Base-by-base conservation (phyloP, 1,140 invertebrate genomes). In the Bombus picipes region DNA sequence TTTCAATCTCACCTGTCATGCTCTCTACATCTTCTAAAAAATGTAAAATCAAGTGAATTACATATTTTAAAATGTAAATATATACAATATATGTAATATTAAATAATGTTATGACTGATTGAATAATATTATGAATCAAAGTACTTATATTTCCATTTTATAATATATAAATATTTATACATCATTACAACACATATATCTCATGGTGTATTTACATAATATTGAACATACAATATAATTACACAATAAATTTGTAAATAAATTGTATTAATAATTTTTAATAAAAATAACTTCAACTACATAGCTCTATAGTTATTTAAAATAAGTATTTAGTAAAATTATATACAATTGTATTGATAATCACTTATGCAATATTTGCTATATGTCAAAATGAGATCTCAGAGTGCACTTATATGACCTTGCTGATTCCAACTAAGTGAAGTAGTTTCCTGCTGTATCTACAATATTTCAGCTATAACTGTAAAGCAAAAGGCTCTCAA, bases 1-100 rank as follows among this genome's bases (percentile, higher is more conserved):
- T 95, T 86, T 95, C 94, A 90, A 95, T 94, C 89, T 95, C 95
- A 70, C 94, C 95, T 87, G 94, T 95, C 94, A 95, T 95, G 92
- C 94, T 95, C 92, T 95, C 94, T 80, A 94, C 94, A 95, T 95
- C 94, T 87, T 95, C 95, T 95, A 92, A 37, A 94, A 93, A 76
- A 76, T 25, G 28, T 47, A 73, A 84, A 79, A 37, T 13, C 32
- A 34, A 53, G 37, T 74, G 4, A 59, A 72, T 43, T 57, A 34
- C 18, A 37, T 25, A 68, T 73, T 70, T 70, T 25, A 41, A 41
- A 78, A 71, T 12, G 41, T 41, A 66, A 83, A 37, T n/a, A 39
- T 53, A 80, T 25, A 43, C 6, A n/a, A 53, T 39, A 53, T 18
- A 32, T 18, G 37, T 22, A 74, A 74, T 28, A 71, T 70, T 57